These are phyloP conservation scores for Myxocyprinus asiaticus DNA, from an alignment of 2,113 vertebrate genomes.

Conservation along the genomic window DNA sequence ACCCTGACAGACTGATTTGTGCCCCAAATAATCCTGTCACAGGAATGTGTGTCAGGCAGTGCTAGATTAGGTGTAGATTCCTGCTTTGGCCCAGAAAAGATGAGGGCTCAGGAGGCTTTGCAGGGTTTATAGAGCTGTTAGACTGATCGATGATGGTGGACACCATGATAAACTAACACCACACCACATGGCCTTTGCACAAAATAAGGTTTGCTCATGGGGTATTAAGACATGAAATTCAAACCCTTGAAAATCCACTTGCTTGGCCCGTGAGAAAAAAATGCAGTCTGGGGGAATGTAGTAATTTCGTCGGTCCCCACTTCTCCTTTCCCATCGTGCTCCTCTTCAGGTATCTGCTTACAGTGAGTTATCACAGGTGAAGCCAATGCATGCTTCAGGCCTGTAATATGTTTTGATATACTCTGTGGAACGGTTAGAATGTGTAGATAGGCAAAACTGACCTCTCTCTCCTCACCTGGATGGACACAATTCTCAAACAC, in stretches of 20 bases:
- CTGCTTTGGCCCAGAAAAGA: constrained; percentile 10
- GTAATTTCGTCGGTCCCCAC: background rate
- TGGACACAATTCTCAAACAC: too few species aligned
- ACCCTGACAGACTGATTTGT: background rate
- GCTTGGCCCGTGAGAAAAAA: background rate
- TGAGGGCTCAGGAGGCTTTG: background rate
- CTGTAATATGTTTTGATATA: background rate
- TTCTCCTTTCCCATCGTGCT: background rate
- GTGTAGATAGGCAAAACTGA: background rate
- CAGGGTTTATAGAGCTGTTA: background rate
- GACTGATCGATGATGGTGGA: background rate
- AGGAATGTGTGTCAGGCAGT: constrained; percentile 21
- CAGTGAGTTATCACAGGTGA: constrained; percentile 7
- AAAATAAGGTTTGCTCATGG: background rate
- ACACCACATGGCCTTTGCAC: background rate
- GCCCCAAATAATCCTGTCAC: constrained; percentile 27
- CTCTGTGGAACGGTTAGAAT: background rate
- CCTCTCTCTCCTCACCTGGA: background rate
- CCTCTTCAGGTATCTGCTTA: background rate
- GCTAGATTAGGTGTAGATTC: constrained; percentile 30
- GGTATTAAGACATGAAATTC: background rate
- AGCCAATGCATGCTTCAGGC: background rate
- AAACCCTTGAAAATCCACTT: background rate
- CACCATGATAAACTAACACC: background rate
- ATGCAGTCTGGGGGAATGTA: background rate